Evolutionary conservation across 2,113 vertebrate genomes (phyloP).

Genomic region (Callocephalon fimbriatum): DNA sequence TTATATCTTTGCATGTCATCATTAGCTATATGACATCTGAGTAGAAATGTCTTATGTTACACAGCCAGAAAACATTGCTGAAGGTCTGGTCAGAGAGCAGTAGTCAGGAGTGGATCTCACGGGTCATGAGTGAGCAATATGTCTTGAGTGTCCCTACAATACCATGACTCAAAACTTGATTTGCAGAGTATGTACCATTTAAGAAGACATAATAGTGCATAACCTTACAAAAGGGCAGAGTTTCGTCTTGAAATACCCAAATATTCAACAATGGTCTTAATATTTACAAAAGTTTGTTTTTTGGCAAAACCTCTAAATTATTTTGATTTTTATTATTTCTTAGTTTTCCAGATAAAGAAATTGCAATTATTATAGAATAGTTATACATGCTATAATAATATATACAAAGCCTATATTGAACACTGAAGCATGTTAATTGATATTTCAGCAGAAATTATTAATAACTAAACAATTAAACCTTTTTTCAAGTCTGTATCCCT

Average conservation of each 20-base stretch:
- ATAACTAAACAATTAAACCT: background rate
- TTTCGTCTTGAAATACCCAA: background rate
- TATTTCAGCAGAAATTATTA: background rate
- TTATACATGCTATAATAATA: background rate
- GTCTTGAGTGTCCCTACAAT: background rate
- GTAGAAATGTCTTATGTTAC: background rate
- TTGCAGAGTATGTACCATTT: background rate
- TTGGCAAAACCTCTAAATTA: background rate
- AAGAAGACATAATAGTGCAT: background rate
- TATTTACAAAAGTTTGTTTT: background rate
- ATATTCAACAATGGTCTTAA: background rate
- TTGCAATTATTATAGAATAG: background rate
- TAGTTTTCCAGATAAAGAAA: background rate
- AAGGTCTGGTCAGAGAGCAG: background rate
- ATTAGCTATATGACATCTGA: background rate
- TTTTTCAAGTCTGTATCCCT: background rate
- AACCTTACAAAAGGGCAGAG: background rate
- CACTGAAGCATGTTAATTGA: background rate
- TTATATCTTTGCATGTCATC: background rate
- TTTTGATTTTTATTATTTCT: background rate
- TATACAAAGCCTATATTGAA: background rate
- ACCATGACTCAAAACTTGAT: background rate
- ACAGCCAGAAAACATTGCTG: background rate
- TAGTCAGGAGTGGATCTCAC: background rate
- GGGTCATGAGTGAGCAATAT: background rate